Conservation (phyloP, 2,888 invertebrate species). For the Phasia obesa region DNA sequence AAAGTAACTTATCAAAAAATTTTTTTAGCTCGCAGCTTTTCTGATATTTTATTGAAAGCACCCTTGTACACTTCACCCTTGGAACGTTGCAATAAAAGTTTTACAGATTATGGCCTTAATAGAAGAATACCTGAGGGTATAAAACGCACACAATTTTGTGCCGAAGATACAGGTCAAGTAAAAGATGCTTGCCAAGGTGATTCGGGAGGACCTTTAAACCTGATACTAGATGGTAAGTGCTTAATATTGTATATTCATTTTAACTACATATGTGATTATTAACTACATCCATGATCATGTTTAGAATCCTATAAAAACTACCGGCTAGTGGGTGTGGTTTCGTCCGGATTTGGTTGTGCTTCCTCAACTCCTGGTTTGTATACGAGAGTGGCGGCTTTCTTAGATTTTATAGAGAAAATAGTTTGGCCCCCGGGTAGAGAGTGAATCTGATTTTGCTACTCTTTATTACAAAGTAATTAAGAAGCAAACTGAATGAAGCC, state of each 20-base stretch:
- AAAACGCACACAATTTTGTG: conserved; percentile 74
- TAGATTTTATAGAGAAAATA: conserved; percentile 79
- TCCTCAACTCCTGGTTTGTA: conserved; percentile 78
- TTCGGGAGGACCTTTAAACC: conserved; percentile 79
- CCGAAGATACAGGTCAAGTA: conserved; percentile 72
- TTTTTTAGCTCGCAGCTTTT: conserved; percentile 70
- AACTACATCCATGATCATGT: background rate
- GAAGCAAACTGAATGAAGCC: background rate
- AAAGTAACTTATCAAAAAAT: background rate
- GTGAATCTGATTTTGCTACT: conserved; percentile 4
- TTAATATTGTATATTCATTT: background rate
- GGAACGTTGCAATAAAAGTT: conserved; percentile 73
- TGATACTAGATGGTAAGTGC: conserved; percentile 71
- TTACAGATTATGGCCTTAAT: conserved; percentile 66
- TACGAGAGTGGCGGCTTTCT: conserved; percentile 78
- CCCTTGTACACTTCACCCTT: conserved; percentile 73
- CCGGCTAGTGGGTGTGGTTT: conserved; percentile 78
- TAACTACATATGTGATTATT: background rate
- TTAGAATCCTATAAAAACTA: conserved; percentile 70
- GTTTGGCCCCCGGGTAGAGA: conserved; percentile 77
- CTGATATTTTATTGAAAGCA: conserved; percentile 76
- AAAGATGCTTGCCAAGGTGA: conserved; percentile 80
- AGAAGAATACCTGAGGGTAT: conserved; percentile 74
- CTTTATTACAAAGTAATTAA: background rate
- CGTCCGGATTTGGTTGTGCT: conserved; percentile 79